Evolutionary conservation across 35 echinoderm and acorn worm genomes (phyloP).

Genomic region (Chiridota heheva): DNA sequence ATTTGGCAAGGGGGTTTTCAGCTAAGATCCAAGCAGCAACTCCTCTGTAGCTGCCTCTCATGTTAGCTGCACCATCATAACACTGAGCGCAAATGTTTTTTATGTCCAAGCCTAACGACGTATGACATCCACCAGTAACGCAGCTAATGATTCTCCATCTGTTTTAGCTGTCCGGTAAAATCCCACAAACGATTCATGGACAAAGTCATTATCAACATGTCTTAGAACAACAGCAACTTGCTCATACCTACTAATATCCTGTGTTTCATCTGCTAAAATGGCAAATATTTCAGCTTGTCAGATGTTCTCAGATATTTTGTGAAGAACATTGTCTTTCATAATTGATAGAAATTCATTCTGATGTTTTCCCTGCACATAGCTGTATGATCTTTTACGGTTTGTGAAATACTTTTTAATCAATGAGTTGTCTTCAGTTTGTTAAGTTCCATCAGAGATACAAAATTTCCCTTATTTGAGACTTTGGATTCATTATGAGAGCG

Average conservation of each 20-base stretch:
- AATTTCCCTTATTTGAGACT: conserved; percentile 25
- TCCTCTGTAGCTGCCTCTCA: conserved; percentile 17
- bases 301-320: conserved; percentile 9
- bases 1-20: conserved; percentile 28
- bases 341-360: conserved; percentile 33
- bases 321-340: conserved; percentile 38
- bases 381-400: conserved; percentile 17
- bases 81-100: conserved; percentile 30
- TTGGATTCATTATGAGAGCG: conserved; percentile 14
- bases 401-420: conserved; percentile 9
- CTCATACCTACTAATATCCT: background rate
- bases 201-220: background rate
- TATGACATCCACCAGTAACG: conserved; percentile 12
- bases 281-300: conserved; percentile 18
- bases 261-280: conserved; percentile 27
- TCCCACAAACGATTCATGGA: conserved; percentile 28
- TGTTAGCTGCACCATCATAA: conserved; percentile 32
- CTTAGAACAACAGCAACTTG: conserved; percentile 25
- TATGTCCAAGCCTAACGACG: conserved; percentile 16
- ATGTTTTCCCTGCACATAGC: conserved; percentile 29
- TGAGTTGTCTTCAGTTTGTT: background rate
- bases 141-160: conserved; percentile 14
- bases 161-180: conserved; percentile 10
- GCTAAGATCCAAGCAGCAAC: conserved; percentile 26
- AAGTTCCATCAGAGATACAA: conserved; percentile 21